Base-by-base conservation (phyloP, 2,888 invertebrate genomes). In the Xiphydria camelus region DNA sequence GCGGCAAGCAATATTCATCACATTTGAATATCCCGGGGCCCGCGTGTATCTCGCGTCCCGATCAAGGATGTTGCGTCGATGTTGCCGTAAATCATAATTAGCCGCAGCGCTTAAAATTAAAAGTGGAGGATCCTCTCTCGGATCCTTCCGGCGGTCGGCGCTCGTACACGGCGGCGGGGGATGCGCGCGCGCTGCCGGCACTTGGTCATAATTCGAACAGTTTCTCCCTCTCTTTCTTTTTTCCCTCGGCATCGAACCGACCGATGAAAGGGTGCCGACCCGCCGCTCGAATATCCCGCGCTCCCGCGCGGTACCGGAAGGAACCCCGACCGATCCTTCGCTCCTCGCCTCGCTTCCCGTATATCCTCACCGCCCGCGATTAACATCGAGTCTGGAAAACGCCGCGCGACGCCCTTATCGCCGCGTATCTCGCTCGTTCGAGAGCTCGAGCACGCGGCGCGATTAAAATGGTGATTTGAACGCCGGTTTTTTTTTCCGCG, bases 1-100 rank as follows among this genome's bases (percentile, higher is more conserved):
- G n/a, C 61, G 53, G 57, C 58, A 57, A 62, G 63, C 64, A 66
- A 66, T 66, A 70, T 68, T 67, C 66, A 65, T 67, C 67, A 64
- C 64, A 68, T 70, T 69, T 68, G 62, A 70, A 71, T 69, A 66
- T 68, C 60, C 62, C 57, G 61, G 61, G 53, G 41, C 50, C n/a
- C n/a, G n/a, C n/a, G 62, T 55, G 58, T 70, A 70, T 71, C 71
- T 67, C 61, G 64, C 61, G 62, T 61, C 63, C 61, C 61, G 64
- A 72, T 72, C 70, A 62, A n/a, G 66, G 66, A 64, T 70, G 67
- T 68, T 65, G 62, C 60, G 52, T 61, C 60, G 60, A 60, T 69
- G 66, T 70, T 65, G 66, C 58, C 64, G 66, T 72, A 68, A 73
- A 73, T 73, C 70, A 73, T 68, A 69, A 70, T 69, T 70, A 69